Percentiles rank a stretch among this genome's conserved stretches.
Evolutionary conservation across 2,888 invertebrate species (phyloP).

Genomic region (Sericinus montela): DNA sequence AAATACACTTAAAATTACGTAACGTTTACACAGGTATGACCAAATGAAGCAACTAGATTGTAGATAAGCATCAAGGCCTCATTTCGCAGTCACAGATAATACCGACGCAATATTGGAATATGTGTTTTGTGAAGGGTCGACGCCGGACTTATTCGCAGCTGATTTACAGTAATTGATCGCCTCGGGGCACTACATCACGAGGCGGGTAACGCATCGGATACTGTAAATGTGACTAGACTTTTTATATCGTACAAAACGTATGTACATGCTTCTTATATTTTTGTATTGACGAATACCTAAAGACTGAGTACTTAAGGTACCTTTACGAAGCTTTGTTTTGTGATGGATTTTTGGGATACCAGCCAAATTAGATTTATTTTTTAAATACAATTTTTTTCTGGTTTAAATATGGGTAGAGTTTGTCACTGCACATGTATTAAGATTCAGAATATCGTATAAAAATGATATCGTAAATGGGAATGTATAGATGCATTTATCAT

Average conservation of each 20-base stretch:
- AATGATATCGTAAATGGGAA: no score
- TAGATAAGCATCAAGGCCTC: slow-evolving; percentile 15
- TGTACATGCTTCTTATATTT: no score
- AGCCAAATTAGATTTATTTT: no score
- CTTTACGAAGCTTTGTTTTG: no score
- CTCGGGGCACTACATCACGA: slow-evolving; percentile 34
- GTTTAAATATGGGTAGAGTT: no score
- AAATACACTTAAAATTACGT: neutral
- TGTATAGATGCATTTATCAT: no score
- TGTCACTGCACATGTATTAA: no score
- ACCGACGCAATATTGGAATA: slow-evolving; percentile 13
- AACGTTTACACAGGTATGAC: neutral
- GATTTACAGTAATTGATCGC: slow-evolving; percentile 62
- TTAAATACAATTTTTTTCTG: no score
- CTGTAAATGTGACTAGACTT: slow-evolving; percentile 6
- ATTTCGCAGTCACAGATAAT: slow-evolving; percentile 10
- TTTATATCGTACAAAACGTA: neutral
- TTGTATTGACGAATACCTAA: no score
- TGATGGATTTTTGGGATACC: no score
- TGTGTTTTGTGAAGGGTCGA: slow-evolving; percentile 31
- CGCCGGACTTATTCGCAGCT: slow-evolving; percentile 44
- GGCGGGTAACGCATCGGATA: slow-evolving; percentile 21
- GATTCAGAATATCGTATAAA: no score
- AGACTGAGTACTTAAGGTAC: no score
- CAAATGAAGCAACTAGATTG: slow-evolving; percentile 2